Conservation (phyloP, 2,113 vertebrate species). For the Paedocypris sp. region DNA sequence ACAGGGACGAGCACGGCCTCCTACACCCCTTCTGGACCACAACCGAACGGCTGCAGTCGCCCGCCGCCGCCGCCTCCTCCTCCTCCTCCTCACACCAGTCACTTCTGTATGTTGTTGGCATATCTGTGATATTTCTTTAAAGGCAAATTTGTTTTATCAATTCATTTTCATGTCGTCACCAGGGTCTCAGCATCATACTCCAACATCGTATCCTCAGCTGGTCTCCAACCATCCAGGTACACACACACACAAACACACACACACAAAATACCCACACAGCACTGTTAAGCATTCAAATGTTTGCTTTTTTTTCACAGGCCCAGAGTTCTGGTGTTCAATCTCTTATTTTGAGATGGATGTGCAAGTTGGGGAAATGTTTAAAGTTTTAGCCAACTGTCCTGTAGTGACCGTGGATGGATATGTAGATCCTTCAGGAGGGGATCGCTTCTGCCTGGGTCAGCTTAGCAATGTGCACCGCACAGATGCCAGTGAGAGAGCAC, state of each 20-base stretch:
- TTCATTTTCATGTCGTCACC: conserved; percentile 14
- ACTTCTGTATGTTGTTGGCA: conserved; percentile 65
- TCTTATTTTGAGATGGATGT: conserved; percentile 71
- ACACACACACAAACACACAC: background rate
- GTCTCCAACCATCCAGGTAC: conserved; percentile 59
- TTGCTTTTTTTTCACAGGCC: conserved; percentile 40
- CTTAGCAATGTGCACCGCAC: conserved; percentile 66
- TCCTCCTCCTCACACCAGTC: conserved; percentile 49
- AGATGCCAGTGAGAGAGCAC: conserved; percentile 61
- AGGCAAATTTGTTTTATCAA: background rate
- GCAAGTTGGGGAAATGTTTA: conserved; percentile 73
- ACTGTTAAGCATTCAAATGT: background rate
- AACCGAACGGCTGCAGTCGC: conserved; percentile 56
- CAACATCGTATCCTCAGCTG: conserved; percentile 44
- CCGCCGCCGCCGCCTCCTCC: conserved; percentile 50
- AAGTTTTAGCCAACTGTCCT: conserved; percentile 62
- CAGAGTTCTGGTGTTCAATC: conserved; percentile 69
- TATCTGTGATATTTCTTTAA: background rate
- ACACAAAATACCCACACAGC: background rate
- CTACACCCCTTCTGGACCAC: conserved; percentile 52
- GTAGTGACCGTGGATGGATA: conserved; percentile 66
- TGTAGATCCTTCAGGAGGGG: conserved; percentile 65
- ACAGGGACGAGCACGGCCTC: conserved; percentile 46
- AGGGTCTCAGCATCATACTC: conserved; percentile 68
- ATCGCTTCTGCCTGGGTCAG: conserved; percentile 64